These are phyloP conservation scores for Callospermophilus lateralis DNA, from an alignment of 2,113 vertebrate genomes.

Conservation along the genomic window DNA sequence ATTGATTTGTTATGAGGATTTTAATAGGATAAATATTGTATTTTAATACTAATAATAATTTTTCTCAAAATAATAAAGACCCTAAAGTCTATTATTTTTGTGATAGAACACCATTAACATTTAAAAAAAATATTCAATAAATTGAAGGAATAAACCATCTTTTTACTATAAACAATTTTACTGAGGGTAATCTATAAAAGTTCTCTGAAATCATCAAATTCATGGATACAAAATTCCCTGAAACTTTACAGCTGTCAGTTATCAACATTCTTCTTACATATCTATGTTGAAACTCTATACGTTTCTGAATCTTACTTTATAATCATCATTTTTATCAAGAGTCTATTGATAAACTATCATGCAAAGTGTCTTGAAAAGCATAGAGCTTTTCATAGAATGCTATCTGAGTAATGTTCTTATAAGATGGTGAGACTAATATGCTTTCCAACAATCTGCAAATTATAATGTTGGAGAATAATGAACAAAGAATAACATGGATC, in stretches of 20 bases:
- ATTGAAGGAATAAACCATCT: background rate
- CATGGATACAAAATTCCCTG: background rate
- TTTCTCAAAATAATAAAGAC: background rate
- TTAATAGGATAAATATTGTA: background rate
- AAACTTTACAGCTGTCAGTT: background rate
- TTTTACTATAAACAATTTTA: background rate
- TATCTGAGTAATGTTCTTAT: background rate
- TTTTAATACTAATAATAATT: background rate
- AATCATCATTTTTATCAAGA: background rate
- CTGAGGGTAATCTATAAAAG: background rate
- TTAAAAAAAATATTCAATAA: background rate
- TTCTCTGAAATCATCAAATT: background rate
- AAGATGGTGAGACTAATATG: background rate
- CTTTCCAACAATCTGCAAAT: background rate
- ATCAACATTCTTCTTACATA: background rate
- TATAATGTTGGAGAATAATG: background rate
- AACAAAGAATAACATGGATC: background rate
- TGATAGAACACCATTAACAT: background rate
- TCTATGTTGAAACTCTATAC: background rate
- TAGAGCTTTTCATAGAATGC: background rate
- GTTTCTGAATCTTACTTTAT: background rate
- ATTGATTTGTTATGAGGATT: background rate
- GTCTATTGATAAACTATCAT: background rate
- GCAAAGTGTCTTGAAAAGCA: background rate
- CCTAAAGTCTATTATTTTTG: background rate